Conservation (phyloP, 2,113 vertebrate species). For the Peromyscus maniculatus region DNA sequence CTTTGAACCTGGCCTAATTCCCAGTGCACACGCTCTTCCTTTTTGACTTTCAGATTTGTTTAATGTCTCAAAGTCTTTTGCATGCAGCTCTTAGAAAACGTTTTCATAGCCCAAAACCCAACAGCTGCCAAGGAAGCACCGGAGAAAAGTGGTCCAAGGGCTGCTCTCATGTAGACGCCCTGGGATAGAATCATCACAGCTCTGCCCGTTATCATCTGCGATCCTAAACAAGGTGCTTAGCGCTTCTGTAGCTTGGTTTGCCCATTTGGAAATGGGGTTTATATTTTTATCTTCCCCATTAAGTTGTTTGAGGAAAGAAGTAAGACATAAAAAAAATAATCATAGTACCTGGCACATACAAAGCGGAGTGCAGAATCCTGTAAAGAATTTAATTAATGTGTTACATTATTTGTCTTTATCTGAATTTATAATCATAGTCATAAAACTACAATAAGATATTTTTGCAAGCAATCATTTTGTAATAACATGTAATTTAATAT, state of each 20-base stretch:
- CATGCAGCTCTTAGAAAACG: background rate
- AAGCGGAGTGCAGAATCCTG: background rate
- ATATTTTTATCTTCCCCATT: conserved; percentile 39
- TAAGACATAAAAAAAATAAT: background rate
- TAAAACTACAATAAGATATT: conserved; percentile 39
- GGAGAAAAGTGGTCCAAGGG: no score
- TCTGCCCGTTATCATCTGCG: background rate
- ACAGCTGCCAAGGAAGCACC: background rate
- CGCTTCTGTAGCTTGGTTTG: background rate
- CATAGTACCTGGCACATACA: background rate
- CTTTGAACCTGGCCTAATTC: background rate
- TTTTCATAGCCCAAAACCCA: background rate
- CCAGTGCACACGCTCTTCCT: background rate
- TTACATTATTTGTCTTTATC: background rate
- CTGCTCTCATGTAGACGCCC: background rate
- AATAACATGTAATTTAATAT: conserved; percentile 32
- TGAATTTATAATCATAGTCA: conserved; percentile 12
- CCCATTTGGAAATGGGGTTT: background rate
- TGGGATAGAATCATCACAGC: background rate
- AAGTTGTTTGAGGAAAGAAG: conserved; percentile 32
- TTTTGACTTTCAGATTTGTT: background rate
- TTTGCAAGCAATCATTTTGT: conserved; percentile 33
- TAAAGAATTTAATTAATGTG: conserved; percentile 37
- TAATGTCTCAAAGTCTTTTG: background rate
- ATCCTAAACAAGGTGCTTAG: background rate